Percentiles rank a stretch among this genome's conserved stretches.
Conservation (phyloP, 2,797 vertebrate genomes). For the Eutrigla gurnardus region DNA sequence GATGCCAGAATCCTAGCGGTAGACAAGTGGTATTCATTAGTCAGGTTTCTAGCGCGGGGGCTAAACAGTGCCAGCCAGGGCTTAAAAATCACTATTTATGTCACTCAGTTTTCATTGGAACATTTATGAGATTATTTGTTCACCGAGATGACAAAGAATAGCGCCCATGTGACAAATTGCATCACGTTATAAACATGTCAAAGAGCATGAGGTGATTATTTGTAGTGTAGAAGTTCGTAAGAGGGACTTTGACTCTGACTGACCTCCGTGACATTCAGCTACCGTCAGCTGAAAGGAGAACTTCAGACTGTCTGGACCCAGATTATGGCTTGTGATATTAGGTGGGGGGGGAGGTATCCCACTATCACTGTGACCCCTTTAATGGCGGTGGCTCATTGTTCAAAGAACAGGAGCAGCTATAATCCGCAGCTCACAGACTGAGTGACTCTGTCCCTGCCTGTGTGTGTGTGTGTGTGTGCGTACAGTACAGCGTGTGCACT, state of each 20-base stretch:
- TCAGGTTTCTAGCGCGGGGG: constrained; percentile 50
- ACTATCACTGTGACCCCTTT: constrained; percentile 73
- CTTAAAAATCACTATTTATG: constrained; percentile 74
- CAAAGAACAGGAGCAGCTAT: constrained; percentile 67
- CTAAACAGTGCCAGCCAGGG: constrained; percentile 65
- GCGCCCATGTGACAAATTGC: constrained; percentile 52
- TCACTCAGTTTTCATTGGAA: constrained; percentile 73
- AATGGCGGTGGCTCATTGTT: constrained; percentile 70
- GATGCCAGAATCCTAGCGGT: constrained; percentile 70
- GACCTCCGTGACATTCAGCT: constrained; percentile 66
- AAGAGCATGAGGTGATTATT: constrained; percentile 28
- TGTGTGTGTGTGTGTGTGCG: constrained; percentile 8
- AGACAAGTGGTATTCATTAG: constrained; percentile 81
- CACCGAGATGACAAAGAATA: constrained; percentile 43
- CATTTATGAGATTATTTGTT: constrained; percentile 65
- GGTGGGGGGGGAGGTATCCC: constrained; percentile 59
- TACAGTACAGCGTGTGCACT: constrained; percentile 33
- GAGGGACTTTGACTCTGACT: constrained; percentile 25
- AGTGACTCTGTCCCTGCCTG: constrained; percentile 55
- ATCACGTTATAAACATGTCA: constrained; percentile 48
- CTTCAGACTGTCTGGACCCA: constrained; percentile 65
- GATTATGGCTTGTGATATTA: constrained; percentile 71
- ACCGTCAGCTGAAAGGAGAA: constrained; percentile 63
- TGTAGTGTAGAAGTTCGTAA: constrained; percentile 23
- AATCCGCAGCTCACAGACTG: constrained; percentile 68